Conservation (phyloP, 2,113 vertebrate genomes). For the Herpetotheres cachinnans region DNA sequence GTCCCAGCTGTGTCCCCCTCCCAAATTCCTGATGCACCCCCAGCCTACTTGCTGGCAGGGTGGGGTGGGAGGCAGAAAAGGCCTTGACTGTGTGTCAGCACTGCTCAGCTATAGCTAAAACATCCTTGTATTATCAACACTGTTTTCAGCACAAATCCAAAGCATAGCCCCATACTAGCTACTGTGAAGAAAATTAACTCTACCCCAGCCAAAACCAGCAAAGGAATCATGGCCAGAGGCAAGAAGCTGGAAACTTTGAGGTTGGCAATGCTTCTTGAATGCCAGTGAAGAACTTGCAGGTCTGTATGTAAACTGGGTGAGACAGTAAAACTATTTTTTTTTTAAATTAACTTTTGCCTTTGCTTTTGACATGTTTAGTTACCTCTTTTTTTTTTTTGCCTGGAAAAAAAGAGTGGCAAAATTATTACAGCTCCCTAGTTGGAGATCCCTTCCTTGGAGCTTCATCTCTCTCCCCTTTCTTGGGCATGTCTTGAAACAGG, state of each 20-base stretch:
- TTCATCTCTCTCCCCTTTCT: neutral
- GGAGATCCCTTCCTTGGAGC: neutral
- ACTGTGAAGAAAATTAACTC: too few relatives aligned
- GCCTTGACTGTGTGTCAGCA: neutral
- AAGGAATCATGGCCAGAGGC: neutral
- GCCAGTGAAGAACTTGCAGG: neutral
- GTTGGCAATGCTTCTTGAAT: neutral
- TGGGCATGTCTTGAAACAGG: neutral
- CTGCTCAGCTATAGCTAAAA: too few relatives aligned
- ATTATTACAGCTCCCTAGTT: neutral
- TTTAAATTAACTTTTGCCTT: neutral
- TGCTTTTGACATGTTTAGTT: neutral
- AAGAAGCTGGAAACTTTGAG: neutral
- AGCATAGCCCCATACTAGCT: too few relatives aligned
- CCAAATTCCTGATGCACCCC: neutral
- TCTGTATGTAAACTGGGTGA: neutral
- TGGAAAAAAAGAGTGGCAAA: neutral
- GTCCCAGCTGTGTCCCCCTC: neutral
- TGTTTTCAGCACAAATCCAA: too few relatives aligned
- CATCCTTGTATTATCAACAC: too few relatives aligned
- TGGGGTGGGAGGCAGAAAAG: neutral
- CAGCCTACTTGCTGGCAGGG: neutral
- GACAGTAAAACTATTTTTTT: neutral
- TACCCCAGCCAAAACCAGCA: neutral
- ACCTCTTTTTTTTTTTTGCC: neutral